Evolutionary conservation across 1,140 invertebrate genomes (phyloP).

Genomic region (Cydia pomonella): DNA sequence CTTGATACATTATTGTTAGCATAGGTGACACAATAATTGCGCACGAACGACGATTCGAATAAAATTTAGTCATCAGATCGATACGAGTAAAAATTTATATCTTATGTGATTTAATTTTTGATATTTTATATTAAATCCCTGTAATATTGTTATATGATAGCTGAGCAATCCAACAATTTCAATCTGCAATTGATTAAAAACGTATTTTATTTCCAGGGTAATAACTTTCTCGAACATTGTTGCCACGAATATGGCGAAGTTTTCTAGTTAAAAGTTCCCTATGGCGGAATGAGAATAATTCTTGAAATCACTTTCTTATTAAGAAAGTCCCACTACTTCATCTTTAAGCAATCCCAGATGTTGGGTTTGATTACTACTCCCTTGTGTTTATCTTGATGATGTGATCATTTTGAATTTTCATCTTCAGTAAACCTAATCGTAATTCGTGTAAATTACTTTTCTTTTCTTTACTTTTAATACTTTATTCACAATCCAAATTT

Average conservation of each 20-base stretch:
- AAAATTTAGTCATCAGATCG: too few relatives aligned
- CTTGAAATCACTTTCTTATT: constrained; percentile 70
- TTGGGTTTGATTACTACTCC: constrained; percentile 6
- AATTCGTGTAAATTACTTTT: too few relatives aligned
- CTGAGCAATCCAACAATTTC: background rate
- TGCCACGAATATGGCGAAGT: constrained; percentile 68
- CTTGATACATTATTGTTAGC: too few relatives aligned
- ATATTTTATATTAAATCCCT: too few relatives aligned
- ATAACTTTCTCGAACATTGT: constrained; percentile 67
- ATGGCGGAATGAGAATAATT: constrained; percentile 76
- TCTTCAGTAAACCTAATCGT: too few relatives aligned
- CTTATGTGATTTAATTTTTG: too few relatives aligned
- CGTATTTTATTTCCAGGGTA: constrained; percentile 71
- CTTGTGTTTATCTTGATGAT: background rate
- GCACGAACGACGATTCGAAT: too few relatives aligned
- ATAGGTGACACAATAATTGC: too few relatives aligned
- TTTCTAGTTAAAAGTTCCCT: constrained; percentile 78
- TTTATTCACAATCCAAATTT: too few relatives aligned
- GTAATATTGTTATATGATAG: background rate
- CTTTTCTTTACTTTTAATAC: too few relatives aligned
- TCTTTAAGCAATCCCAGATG: constrained; percentile 15
- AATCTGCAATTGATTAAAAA: constrained; percentile 58
- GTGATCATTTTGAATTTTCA: background rate
- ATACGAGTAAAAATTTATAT: too few relatives aligned
- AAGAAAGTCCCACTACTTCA: constrained; percentile 32